phyloP scores from a whole-genome alignment of 2,888 invertebrate genomes.

The Taphrorychus bicolor region DNA sequence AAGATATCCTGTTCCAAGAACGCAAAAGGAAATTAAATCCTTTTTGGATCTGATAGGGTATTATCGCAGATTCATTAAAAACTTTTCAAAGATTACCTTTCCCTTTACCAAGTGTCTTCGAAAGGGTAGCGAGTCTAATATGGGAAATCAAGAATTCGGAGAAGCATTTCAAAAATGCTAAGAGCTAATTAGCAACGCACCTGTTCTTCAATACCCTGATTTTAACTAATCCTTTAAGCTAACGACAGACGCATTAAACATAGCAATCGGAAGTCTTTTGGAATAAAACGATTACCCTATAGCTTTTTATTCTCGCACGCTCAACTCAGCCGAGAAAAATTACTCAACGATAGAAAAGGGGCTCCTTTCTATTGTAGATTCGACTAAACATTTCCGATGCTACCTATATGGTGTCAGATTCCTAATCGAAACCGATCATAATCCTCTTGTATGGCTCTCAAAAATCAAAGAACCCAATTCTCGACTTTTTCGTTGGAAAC shows the following conservation, averaged over 20 bases:
- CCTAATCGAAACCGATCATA: constrained; percentile 38
- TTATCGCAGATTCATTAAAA: constrained; percentile 17
- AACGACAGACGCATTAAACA: constrained; percentile 32
- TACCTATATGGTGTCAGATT: constrained; percentile 43
- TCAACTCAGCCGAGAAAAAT: constrained; percentile 31
- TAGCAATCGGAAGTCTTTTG: constrained; percentile 32
- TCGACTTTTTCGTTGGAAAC: constrained; percentile 15
- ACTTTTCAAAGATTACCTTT: constrained; percentile 12
- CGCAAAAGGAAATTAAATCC: constrained; percentile 20
- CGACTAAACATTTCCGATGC: constrained; percentile 43
- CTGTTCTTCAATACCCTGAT: constrained; percentile 43
- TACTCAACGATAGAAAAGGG: constrained; percentile 43
- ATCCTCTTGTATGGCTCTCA: constrained; percentile 39
- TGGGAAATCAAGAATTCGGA: constrained; percentile 5
- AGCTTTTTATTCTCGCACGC: constrained; percentile 27
- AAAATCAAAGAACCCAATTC: constrained; percentile 40
- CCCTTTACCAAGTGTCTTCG: constrained; percentile 20
- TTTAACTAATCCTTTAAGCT: constrained; percentile 34
- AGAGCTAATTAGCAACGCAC: constrained; percentile 44
- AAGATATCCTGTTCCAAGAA: constrained; percentile 20
- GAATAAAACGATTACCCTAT: constrained; percentile 37
- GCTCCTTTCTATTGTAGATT: constrained; percentile 41
- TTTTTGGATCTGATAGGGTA: constrained; percentile 19
- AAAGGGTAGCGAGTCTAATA: not conserved
- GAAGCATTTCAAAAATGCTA: constrained; percentile 41